These are phyloP conservation scores for Sinosuthora webbiana DNA, from an alignment of 2,113 vertebrate genomes.

Conservation along the genomic window DNA sequence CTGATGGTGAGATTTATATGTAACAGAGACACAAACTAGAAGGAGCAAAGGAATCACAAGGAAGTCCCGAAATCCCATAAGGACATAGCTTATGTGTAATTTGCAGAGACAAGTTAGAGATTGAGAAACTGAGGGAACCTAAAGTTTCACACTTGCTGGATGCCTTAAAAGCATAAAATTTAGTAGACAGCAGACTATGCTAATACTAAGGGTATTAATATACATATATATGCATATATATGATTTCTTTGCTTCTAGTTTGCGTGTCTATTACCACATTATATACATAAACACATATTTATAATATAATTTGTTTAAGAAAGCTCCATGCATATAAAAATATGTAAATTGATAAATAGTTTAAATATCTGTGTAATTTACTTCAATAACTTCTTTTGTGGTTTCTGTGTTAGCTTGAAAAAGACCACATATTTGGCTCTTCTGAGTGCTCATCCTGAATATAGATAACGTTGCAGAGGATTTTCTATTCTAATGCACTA, in stretches of 20 bases:
- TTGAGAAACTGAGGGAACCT: not conserved
- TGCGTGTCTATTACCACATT: not conserved
- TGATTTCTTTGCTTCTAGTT: not conserved
- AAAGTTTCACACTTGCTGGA: not conserved
- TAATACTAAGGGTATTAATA: not conserved
- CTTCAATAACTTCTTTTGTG: not conserved
- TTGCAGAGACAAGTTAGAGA: not conserved
- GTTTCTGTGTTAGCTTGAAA: not conserved
- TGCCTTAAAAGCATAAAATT: not conserved
- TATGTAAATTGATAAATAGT: not conserved
- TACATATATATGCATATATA: no score
- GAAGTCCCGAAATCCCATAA: not conserved
- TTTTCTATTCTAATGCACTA: not conserved
- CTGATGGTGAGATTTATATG: not conserved
- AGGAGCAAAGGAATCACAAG: not conserved
- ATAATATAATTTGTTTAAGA: not conserved
- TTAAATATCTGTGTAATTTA: not conserved
- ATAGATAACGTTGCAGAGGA: not conserved
- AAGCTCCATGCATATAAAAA: not conserved
- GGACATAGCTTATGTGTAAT: no score
- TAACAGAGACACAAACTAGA: not conserved
- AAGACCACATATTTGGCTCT: not conserved
- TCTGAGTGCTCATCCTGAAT: not conserved
- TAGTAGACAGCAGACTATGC: not conserved
- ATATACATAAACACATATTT: not conserved